A percentile compares a stretch with the other conserved stretches of the same genome.
These are phyloP conservation scores for Cyprinella venusta DNA, from an alignment of 2,797 vertebrate species.

Conservation along the genomic window DNA sequence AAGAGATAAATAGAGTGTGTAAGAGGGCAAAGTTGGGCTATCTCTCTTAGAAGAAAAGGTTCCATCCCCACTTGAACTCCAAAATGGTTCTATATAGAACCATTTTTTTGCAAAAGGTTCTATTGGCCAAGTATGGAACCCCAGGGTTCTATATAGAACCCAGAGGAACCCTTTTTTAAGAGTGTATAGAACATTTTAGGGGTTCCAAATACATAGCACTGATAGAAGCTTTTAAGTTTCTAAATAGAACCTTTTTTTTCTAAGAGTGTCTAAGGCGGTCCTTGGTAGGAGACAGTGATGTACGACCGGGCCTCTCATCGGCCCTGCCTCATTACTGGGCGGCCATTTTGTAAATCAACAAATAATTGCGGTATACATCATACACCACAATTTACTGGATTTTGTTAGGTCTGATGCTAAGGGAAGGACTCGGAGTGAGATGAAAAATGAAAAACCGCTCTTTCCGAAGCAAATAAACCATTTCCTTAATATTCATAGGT, in stretches of 20 bases:
- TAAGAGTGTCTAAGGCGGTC: constrained; percentile 26
- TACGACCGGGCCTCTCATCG: constrained; percentile 74
- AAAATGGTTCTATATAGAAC: too few species aligned
- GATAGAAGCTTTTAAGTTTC: too few species aligned
- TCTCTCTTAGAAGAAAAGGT: too few species aligned
- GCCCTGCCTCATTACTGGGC: constrained; percentile 82
- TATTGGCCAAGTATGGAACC: too few species aligned
- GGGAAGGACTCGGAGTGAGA: constrained; percentile 60
- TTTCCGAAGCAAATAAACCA: constrained; percentile 41
- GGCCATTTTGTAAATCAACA: constrained; percentile 84
- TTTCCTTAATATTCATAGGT: constrained; percentile 38
- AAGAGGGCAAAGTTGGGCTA: constrained; percentile 25
- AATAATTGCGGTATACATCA: constrained; percentile 86
- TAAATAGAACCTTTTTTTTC: too few species aligned
- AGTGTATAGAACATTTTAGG: too few species aligned
- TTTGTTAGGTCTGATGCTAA: constrained; percentile 69
- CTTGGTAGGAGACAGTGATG: constrained; percentile 78
- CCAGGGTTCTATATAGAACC: too few species aligned
- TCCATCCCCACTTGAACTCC: too few species aligned
- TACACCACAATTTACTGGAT: constrained; percentile 72
- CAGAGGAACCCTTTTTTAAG: too few species aligned
- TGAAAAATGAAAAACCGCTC: constrained; percentile 59
- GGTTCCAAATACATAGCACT: too few species aligned
- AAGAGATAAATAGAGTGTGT: constrained; percentile 34
- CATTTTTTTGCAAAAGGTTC: too few species aligned